Evolutionary conservation across 2,113 vertebrate genomes (phyloP).

Genomic region (Syrrhaptes paradoxus): DNA sequence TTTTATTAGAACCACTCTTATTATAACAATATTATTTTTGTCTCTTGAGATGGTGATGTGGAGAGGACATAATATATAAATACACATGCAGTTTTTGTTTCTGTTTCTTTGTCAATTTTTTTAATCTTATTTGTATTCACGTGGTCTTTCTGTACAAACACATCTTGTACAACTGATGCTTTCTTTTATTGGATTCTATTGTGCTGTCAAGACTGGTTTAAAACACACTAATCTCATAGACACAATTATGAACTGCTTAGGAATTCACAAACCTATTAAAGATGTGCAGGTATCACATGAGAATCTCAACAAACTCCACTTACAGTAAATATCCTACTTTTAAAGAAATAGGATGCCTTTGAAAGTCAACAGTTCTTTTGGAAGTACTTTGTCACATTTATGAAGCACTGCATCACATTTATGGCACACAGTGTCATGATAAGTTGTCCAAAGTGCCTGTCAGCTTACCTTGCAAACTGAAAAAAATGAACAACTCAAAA

Average conservation of each 20-base stretch:
- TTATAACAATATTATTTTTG: background rate
- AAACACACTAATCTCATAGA: slow-evolving; percentile 65
- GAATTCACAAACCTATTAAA: slow-evolving; percentile 70
- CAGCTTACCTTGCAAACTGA: slow-evolving; percentile 33
- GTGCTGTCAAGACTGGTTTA: slow-evolving; percentile 74
- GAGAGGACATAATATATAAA: background rate
- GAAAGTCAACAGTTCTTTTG: slow-evolving; percentile 67
- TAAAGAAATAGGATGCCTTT: slow-evolving; percentile 59
- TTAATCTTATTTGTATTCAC: slow-evolving; percentile 38
- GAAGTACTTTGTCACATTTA: slow-evolving; percentile 70
- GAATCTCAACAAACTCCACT: slow-evolving; percentile 66
- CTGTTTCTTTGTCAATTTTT: slow-evolving; percentile 21
- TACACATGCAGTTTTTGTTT: background rate
- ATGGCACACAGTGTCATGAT: slow-evolving; percentile 58
- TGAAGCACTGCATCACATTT: slow-evolving; percentile 60
- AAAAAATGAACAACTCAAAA: slow-evolving; percentile 26
- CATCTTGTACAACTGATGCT: background rate
- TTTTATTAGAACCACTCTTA: slow-evolving; percentile 16
- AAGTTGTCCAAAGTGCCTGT: slow-evolving; percentile 70
- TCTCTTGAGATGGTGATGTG: slow-evolving; percentile 25
- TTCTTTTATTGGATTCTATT: slow-evolving; percentile 68
- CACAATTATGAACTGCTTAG: slow-evolving; percentile 62
- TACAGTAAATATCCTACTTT: slow-evolving; percentile 70
- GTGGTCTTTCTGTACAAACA: slow-evolving; percentile 6
- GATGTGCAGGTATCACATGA: slow-evolving; percentile 55